Conservation (phyloP, 2,888 invertebrate genomes). For the Epinotia nisella region DNA sequence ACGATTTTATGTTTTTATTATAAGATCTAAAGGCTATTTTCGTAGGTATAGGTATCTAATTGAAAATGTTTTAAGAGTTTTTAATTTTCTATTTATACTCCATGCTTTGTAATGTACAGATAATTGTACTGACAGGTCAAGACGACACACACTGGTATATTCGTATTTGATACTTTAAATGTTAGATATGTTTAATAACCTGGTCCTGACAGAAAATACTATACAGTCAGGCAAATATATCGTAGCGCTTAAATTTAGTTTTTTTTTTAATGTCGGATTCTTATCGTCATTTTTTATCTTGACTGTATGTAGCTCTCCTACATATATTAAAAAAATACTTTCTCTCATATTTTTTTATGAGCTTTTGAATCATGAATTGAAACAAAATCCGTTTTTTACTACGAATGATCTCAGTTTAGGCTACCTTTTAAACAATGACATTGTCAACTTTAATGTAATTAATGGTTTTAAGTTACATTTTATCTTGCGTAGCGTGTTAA, state of each 20-base stretch:
- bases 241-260: background rate
- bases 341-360: background rate
- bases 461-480: background rate
- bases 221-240: background rate
- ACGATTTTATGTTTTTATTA: background rate
- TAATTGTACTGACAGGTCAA: too few relatives aligned
- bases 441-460: background rate
- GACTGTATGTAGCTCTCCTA: background rate
- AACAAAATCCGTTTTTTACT: background rate
- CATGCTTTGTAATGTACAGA: too few relatives aligned
- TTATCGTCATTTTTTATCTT: background rate
- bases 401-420: conserved; percentile 29
- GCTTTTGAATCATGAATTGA: background rate
- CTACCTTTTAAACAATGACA: conserved; percentile 1
- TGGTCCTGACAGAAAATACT: background rate
- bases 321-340: background rate
- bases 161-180: too few relatives aligned
- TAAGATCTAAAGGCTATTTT: too few relatives aligned
- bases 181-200: background rate
- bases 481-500: conserved; percentile 9
- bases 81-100: too few relatives aligned
- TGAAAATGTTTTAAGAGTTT: too few relatives aligned
- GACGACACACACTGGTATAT: too few relatives aligned
- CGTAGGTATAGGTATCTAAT: too few relatives aligned
- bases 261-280: background rate